A percentile compares a stretch with the other conserved stretches of the same genome.
phyloP scores from a whole-genome alignment of 2,113 vertebrate genomes.

The Dipodomys ordii region DNA sequence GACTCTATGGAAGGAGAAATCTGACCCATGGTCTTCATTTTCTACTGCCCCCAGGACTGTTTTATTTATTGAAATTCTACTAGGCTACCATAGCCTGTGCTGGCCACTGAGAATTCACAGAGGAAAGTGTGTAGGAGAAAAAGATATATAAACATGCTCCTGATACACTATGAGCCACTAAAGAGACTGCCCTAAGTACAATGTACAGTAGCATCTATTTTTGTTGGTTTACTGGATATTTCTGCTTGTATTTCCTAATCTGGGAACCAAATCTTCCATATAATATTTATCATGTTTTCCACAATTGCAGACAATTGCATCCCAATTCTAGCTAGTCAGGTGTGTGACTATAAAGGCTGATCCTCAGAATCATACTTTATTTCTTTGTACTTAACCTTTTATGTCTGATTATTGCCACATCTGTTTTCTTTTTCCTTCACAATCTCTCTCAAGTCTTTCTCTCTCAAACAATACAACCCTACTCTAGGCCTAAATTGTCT shows the following conservation, averaged over 20 bases:
- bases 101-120: background rate
- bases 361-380: background rate
- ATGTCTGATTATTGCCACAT: background rate
- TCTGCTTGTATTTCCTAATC: background rate
- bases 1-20: constrained; percentile 68
- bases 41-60: background rate
- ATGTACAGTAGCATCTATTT: background rate
- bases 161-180: background rate
- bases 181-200: background rate
- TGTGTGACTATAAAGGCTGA: too few relatives aligned
- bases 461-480: background rate
- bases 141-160: background rate
- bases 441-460: background rate
- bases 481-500: background rate
- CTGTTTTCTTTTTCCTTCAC: background rate
- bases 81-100: background rate
- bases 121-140: background rate
- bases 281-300: background rate
- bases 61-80: background rate
- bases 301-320: background rate
- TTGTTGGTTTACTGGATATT: background rate
- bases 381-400: background rate
- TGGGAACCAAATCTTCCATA: background rate
- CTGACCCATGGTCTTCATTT: constrained; percentile 42
- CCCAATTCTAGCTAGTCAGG: background rate